Percentiles rank a stretch among this genome's conserved stretches.
Conservation (phyloP, 2,113 vertebrate species). For the Apteryx mantelli region DNA sequence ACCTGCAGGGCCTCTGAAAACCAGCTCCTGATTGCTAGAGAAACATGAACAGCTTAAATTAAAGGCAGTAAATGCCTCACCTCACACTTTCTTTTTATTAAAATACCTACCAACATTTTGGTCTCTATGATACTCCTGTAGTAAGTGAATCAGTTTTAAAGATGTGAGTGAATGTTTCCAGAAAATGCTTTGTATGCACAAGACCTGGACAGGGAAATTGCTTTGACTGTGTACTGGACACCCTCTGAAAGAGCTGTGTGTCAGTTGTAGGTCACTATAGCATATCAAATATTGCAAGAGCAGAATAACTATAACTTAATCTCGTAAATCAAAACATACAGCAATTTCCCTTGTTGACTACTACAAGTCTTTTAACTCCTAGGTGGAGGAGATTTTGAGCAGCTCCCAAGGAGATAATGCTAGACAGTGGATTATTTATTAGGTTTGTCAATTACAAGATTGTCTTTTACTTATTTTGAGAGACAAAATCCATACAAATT, state of each 20-base stretch:
- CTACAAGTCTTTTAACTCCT: not conserved
- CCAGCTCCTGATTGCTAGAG: not conserved
- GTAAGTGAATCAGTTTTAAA: slow-evolving; percentile 12
- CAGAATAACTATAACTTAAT: not conserved
- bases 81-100: slow-evolving; percentile 56
- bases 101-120: slow-evolving; percentile 1
- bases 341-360: not conserved
- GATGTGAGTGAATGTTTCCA: slow-evolving; percentile 30
- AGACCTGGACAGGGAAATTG: not conserved
- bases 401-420: not conserved
- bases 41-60: not conserved
- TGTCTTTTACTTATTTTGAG: not conserved
- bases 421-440: not conserved
- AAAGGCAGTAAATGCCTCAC: slow-evolving; percentile 57
- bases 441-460: not conserved
- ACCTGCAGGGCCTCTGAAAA: slow-evolving; percentile 50
- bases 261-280: not conserved
- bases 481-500: not conserved
- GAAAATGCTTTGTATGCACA: not conserved
- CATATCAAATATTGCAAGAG: not conserved
- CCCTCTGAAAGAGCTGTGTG: not conserved
- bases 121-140: not conserved
- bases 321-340: not conserved
- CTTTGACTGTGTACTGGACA: not conserved
- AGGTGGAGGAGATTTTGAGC: not conserved